These are phyloP conservation scores for Nothobranchius kuhntae DNA, from an alignment of 2,113 vertebrate genomes.

Conservation along the genomic window DNA sequence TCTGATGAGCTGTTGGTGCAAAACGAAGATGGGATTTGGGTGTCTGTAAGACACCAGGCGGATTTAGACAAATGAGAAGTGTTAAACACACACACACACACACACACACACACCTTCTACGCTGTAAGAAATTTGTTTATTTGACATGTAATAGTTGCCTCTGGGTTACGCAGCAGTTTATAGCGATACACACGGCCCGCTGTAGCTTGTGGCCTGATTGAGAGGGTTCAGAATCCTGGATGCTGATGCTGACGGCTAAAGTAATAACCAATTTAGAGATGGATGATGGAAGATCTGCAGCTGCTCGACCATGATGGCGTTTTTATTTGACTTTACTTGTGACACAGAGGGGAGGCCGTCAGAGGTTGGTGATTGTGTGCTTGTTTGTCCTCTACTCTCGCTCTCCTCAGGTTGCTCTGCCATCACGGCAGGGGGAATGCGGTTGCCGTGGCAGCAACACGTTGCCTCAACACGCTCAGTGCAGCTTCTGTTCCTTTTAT, in stretches of 20 bases:
- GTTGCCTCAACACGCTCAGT: conserved; percentile 47
- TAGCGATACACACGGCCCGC: conserved; percentile 15
- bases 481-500: conserved; percentile 49
- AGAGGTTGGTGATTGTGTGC: conserved; percentile 7
- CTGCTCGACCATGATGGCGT: conserved; percentile 27
- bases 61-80: conserved; percentile 66
- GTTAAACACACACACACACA: conserved; percentile 8
- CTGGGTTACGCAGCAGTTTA: conserved; percentile 4
- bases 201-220: conserved; percentile 13
- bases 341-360: background rate
- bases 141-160: conserved; percentile 21
- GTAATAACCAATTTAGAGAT: conserved; percentile 60
- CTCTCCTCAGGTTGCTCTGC: conserved; percentile 50
- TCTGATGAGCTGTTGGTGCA: conserved; percentile 52
- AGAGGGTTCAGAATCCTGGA: conserved; percentile 40
- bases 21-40: conserved; percentile 49
- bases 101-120: background rate
- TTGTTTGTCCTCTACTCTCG: conserved; percentile 29
- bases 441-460: conserved; percentile 74
- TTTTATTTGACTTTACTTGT: conserved; percentile 3
- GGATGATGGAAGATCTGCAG: conserved; percentile 52
- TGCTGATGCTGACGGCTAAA: conserved; percentile 54
- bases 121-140: conserved; percentile 13
- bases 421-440: conserved; percentile 43
- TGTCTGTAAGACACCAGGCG: conserved; percentile 36